These are phyloP conservation scores for Montipora efflorescens DNA, from an alignment of 64 coral and sea anemone genomes.

Conservation along the genomic window DNA sequence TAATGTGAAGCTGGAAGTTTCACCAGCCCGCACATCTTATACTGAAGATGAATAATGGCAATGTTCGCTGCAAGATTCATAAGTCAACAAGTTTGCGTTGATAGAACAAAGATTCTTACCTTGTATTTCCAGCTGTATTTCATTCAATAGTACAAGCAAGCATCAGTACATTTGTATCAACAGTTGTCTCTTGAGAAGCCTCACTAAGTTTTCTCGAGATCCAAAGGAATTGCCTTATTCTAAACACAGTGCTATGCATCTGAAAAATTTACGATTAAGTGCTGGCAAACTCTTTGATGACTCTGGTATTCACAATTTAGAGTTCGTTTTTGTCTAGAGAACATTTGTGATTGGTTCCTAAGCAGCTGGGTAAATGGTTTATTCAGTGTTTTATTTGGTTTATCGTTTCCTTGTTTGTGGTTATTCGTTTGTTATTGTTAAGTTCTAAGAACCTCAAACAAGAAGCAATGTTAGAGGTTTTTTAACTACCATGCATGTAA, in stretches of 20 bases:
- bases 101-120: not conserved
- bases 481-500: too few relatives aligned
- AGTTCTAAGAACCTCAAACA: not conserved
- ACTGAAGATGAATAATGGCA: not conserved
- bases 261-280: not conserved
- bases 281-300: conserved; percentile 15
- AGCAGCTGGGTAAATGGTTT: not conserved
- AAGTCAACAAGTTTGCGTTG: not conserved
- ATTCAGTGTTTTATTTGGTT: not conserved
- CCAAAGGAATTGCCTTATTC: too few relatives aligned
- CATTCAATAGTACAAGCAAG: too few relatives aligned
- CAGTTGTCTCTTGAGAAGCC: too few relatives aligned
- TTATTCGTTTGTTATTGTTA: not conserved
- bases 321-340: conserved; percentile 8
- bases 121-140: too few relatives aligned
- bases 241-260: not conserved
- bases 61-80: not conserved
- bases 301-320: conserved; percentile 23
- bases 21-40: too few relatives aligned
- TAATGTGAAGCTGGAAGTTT: too few relatives aligned
- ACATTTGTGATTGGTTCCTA: not conserved
- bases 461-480: too few relatives aligned
- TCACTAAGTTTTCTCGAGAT: too few relatives aligned
- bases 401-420: not conserved
- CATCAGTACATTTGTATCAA: too few relatives aligned